Percentiles rank a stretch among this genome's conserved stretches.
Evolutionary conservation across 2,113 vertebrate species (phyloP).

Genomic region (Ageneiosus marmoratus): DNA sequence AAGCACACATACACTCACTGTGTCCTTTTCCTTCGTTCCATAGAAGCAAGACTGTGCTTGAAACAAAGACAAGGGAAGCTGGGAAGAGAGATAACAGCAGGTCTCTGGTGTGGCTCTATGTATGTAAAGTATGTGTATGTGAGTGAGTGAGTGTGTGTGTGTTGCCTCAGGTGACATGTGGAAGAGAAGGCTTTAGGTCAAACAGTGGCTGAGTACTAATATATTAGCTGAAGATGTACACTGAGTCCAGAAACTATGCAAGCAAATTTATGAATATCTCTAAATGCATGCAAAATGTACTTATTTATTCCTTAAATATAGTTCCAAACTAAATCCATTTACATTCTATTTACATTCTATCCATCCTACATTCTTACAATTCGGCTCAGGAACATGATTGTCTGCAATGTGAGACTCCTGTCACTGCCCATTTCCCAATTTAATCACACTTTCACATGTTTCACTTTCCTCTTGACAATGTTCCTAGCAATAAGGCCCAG

Average conservation of each 20-base stretch:
- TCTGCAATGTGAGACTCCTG: neutral
- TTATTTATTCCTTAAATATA: neutral
- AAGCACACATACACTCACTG: constrained; percentile 31
- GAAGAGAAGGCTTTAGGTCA: neutral
- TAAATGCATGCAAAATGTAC: neutral
- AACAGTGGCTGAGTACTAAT: neutral
- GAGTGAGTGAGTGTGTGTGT: constrained; percentile 6
- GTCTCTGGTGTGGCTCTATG: neutral
- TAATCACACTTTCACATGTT: neutral
- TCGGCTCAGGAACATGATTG: neutral
- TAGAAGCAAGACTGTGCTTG: constrained; percentile 48
- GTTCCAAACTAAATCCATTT: neutral
- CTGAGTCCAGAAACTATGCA: neutral
- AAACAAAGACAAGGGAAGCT: constrained; percentile 29
- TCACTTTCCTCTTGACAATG: neutral
- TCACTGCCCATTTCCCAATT: constrained; percentile 1
- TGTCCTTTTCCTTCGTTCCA: constrained; percentile 57
- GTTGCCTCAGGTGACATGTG: neutral
- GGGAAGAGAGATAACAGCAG: constrained; percentile 8
- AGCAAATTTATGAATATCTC: neutral
- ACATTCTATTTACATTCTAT: neutral
- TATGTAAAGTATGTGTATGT: neutral
- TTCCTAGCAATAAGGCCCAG: neutral
- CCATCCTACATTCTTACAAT: neutral
- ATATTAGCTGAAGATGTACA: neutral